phyloP scores from a whole-genome alignment of 2,113 vertebrate genomes.

The Pterocles orientalis region DNA sequence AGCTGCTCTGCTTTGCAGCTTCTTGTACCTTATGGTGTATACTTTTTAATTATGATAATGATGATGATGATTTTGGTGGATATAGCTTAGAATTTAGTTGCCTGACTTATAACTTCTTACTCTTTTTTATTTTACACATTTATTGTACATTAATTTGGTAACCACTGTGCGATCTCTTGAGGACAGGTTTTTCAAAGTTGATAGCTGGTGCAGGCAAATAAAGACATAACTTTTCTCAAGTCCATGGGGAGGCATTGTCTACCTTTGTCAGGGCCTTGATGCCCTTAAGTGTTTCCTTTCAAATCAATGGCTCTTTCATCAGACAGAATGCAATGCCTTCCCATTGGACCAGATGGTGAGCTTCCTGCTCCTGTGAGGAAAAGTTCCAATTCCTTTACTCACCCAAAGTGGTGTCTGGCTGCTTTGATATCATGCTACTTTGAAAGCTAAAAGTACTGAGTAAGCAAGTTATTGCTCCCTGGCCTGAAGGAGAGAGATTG shows the following conservation, averaged over 20 bases:
- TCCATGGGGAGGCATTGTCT: neutral
- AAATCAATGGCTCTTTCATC: neutral
- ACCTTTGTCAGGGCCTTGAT: neutral
- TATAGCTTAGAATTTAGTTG: slow-evolving; percentile 75
- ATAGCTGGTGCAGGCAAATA: neutral
- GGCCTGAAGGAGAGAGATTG: neutral
- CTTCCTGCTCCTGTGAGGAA: neutral
- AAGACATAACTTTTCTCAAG: neutral
- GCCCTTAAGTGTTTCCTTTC: neutral
- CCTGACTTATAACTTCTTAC: slow-evolving; percentile 77
- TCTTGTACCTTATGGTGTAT: slow-evolving; percentile 79
- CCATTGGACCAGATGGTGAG: neutral
- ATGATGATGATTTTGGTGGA: slow-evolving; percentile 66
- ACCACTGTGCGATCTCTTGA: slow-evolving; percentile 46
- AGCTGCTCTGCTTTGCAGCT: slow-evolving; percentile 77
- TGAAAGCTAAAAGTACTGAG: neutral
- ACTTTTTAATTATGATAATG: slow-evolving; percentile 69
- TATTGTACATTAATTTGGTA: slow-evolving; percentile 13
- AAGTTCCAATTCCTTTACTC: slow-evolving; percentile 30
- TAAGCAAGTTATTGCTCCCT: neutral
- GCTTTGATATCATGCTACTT: neutral
- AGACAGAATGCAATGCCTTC: neutral
- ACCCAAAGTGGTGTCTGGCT: neutral
- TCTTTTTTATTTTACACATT: slow-evolving; percentile 60
- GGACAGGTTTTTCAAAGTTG: slow-evolving; percentile 14